These are phyloP conservation scores for Melanchra persicariae DNA, from an alignment of 2,888 invertebrate species.

Conservation along the genomic window DNA sequence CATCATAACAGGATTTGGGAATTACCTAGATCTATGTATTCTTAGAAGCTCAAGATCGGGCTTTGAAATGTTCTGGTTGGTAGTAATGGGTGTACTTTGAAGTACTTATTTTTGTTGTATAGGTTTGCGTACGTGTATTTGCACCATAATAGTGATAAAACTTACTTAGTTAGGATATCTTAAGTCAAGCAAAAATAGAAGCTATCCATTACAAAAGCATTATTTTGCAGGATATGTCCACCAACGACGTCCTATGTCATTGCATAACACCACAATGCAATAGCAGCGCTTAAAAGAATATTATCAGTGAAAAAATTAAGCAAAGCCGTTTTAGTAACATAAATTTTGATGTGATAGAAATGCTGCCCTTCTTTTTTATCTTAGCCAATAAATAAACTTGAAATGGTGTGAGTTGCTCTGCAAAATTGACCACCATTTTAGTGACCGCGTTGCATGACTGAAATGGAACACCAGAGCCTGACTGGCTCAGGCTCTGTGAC, in stretches of 20 bases:
- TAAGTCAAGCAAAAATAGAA: too few relatives aligned
- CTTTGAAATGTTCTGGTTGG: conserved; percentile 6
- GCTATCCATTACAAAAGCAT: neutral
- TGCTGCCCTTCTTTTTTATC: neutral
- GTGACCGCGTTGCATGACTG: neutral
- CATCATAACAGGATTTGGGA: conserved; percentile 6
- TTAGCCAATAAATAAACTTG: neutral
- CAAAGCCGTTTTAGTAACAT: too few relatives aligned
- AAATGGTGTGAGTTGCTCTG: too few relatives aligned
- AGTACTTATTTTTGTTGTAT: neutral
- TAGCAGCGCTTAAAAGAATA: neutral
- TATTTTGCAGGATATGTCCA: neutral
- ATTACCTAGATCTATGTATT: conserved; percentile 14
- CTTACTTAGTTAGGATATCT: neutral
- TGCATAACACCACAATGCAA: neutral
- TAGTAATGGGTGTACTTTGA: neutral
- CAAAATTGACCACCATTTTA: neutral
- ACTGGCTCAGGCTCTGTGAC: too few relatives aligned
- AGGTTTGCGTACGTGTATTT: neutral
- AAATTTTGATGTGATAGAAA: too few relatives aligned
- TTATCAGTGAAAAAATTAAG: neutral
- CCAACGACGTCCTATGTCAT: too few relatives aligned
- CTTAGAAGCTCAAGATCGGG: neutral
- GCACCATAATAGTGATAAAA: too few relatives aligned
- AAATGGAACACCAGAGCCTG: neutral